Evolutionary conservation across 2,113 vertebrate species (phyloP).

Genomic region (Sapajus apella): DNA sequence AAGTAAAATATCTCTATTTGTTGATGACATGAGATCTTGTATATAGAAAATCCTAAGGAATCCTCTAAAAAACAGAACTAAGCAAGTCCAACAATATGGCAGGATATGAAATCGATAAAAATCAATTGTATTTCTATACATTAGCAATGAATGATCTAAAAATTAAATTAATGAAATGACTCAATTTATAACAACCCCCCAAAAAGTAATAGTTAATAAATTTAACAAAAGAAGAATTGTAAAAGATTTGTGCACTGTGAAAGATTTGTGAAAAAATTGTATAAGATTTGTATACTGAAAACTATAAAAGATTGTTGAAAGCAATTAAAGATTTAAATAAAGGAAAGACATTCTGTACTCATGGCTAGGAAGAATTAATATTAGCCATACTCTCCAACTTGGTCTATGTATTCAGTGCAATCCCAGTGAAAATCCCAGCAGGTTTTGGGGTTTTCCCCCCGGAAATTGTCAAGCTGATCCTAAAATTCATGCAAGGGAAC

Average conservation of each 20-base stretch:
- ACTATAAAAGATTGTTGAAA: background rate
- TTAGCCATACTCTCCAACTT: background rate
- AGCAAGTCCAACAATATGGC: background rate
- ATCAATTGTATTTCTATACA: background rate
- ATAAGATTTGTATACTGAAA: background rate
- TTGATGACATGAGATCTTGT: background rate
- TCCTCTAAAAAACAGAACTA: background rate
- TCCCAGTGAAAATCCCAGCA: background rate
- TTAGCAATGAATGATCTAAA: background rate
- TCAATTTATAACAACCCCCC: background rate
- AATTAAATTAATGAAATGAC: background rate
- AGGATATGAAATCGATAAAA: background rate
- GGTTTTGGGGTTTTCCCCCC: background rate
- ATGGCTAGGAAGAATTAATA: background rate
- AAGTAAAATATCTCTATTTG: background rate
- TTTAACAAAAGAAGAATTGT: background rate
- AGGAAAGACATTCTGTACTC: background rate
- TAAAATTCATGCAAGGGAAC: background rate
- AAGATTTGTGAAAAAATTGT: background rate
- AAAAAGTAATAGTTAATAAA: background rate
- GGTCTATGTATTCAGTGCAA: background rate
- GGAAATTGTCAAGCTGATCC: background rate
- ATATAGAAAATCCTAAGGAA: background rate
- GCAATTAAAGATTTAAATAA: background rate
- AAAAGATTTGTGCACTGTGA: background rate